Base-by-base conservation (phyloP, 2,113 vertebrate species). In the Dasyprocta punctata region DNA sequence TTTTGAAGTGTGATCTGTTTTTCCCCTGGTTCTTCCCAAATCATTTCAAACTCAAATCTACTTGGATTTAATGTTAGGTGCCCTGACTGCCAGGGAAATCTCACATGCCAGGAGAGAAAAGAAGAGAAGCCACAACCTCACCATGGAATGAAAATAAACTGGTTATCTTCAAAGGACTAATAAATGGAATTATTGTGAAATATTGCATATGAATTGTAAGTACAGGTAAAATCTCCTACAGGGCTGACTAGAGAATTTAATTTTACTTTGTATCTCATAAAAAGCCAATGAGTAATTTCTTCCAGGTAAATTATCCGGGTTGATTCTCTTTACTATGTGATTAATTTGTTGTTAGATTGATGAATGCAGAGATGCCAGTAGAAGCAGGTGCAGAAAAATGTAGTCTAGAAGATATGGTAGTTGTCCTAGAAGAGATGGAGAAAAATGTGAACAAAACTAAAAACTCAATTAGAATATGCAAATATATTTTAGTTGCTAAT, bases 301-400 rank as follows among this genome's bases (percentile, higher is more conserved):
- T 17, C 44, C 12, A 60, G 36, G 20, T 60, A 54, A 58, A 82
- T 82, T 82, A 61, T 36, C 41, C 92, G n/a, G 82, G 22, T 71
- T 85, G 86, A 54, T 9, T 28, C 14, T 38, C 7, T 58, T 75
- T 44, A 86, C 54, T 56, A 67, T 69, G 44, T 65, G 61, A 71
- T 71, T 92, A 92, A 54, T 54, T 54, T 90, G n/a, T 56, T 90
- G 26, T 69, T 93, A 83, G 19, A 49, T 90, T 82, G n/a, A 96
- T 90, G 7, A 90, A 71, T 54, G 16, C 9, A 77, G 41, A 94
- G 26, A 6, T 7, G 38, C 2, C 3, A 49, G 7, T 7, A 5
- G 41, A 54, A 38, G 24, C 3, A 85, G 33, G 81, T 86, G 56
- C 30, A 78, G 30, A 84, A 67, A 26, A 61, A 69, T 56, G n/a